Conservation (phyloP, 2,888 invertebrate genomes). For the Nymphalis polychloros region DNA sequence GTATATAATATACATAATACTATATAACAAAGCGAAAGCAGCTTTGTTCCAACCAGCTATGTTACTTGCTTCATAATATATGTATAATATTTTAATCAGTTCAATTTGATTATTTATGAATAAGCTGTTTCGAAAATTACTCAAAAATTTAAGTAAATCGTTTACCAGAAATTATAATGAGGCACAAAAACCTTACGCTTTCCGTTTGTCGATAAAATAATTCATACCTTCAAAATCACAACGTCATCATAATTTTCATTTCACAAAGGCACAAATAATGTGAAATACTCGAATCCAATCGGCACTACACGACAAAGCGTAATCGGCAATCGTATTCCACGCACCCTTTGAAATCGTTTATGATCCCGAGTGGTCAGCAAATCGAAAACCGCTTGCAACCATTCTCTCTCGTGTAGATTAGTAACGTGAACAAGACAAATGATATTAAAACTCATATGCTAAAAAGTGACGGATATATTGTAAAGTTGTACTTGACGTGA, state of each 20-base stretch:
- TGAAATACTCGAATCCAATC: slow-evolving; percentile 18
- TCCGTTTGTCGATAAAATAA: background rate
- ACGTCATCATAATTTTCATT: slow-evolving; percentile 6
- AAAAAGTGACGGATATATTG: background rate
- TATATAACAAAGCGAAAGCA: too few species aligned
- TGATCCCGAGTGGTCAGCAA: slow-evolving; percentile 20
- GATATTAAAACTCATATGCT: background rate
- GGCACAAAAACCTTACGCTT: background rate
- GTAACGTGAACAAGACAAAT: background rate
- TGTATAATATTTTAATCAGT: too few species aligned
- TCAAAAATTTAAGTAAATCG: background rate
- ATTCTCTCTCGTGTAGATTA: background rate
- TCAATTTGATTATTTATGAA: too few species aligned
- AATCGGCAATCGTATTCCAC: slow-evolving; percentile 6
- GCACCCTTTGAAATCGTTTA: slow-evolving; percentile 22
- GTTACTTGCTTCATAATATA: too few species aligned
- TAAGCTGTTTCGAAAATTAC: too few species aligned
- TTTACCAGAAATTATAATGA: background rate
- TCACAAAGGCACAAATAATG: slow-evolving; percentile 16
- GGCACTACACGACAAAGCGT: slow-evolving; percentile 21
- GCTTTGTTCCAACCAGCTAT: too few species aligned
- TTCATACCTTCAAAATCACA: background rate
- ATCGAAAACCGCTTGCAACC: slow-evolving; percentile 14
- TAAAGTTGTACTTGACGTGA: slow-evolving; percentile 1
- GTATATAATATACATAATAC: too few species aligned